Conservation (phyloP, 2,888 invertebrate species). For the Mimumesa dahlbomi region DNA sequence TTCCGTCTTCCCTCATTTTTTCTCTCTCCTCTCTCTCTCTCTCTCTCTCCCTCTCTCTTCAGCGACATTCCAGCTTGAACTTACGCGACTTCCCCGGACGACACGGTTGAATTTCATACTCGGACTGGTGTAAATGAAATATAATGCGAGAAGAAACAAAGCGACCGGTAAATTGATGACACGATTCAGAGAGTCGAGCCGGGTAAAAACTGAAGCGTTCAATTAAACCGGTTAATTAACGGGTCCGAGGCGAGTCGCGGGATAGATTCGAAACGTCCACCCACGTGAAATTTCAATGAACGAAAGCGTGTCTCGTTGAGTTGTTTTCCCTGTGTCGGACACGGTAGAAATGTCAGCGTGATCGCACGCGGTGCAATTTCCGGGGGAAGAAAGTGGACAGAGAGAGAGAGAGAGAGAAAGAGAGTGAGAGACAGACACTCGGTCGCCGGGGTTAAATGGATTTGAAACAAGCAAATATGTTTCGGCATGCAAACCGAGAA, state of each 20-base stretch:
- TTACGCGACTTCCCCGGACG: too few species aligned
- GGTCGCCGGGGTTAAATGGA: neutral
- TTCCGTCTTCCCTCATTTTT: too few species aligned
- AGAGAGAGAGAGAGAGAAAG: neutral
- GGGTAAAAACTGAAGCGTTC: neutral
- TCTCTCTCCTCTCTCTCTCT: too few species aligned
- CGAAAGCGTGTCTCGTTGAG: too few species aligned
- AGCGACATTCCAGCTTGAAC: neutral
- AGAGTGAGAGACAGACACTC: too few species aligned
- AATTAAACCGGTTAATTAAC: constrained; percentile 4
- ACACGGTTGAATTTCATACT: too few species aligned
- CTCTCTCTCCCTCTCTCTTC: too few species aligned
- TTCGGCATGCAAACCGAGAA: constrained; percentile 29
- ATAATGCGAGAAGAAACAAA: too few species aligned
- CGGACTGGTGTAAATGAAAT: too few species aligned
- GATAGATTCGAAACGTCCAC: constrained; percentile 4
- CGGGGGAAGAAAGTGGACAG: constrained; percentile 25
- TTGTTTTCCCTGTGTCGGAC: constrained; percentile 1
- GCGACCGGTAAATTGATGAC: neutral
- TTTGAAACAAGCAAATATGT: constrained; percentile 1
- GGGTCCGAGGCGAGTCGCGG: neutral
- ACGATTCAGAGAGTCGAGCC: neutral
- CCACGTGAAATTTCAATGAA: neutral
- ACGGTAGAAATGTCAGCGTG: constrained; percentile 13
- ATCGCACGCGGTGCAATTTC: constrained; percentile 4